Evolutionary conservation across 2,113 vertebrate species (phyloP).

Genomic region (Neolamprologus tretocephalus): DNA sequence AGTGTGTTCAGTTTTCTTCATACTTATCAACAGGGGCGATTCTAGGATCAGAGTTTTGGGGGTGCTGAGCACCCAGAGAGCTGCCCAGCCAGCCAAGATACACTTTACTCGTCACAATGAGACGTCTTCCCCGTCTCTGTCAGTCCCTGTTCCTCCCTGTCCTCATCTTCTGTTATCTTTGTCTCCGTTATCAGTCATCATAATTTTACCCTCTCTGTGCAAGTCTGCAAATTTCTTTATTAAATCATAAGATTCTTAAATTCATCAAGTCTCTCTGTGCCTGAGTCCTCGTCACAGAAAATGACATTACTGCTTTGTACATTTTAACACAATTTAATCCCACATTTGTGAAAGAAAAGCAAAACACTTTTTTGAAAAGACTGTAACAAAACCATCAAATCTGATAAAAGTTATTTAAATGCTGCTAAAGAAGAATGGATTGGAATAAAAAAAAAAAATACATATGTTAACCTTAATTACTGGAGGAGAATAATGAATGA

Average conservation of each 20-base stretch:
- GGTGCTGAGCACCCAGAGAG: background rate
- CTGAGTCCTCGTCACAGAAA: background rate
- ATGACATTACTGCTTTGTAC: rapidly evolving
- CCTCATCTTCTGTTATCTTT: rapidly evolving
- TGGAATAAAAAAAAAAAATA: background rate
- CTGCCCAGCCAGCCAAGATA: rapidly evolving
- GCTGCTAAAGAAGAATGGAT: background rate
- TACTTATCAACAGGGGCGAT: background rate
- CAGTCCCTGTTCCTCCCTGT: background rate
- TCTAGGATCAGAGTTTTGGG: background rate
- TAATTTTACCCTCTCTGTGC: background rate
- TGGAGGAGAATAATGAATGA: background rate
- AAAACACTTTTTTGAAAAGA: background rate
- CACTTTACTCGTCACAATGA: rapidly evolving
- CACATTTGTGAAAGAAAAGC: background rate
- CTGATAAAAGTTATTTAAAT: rapidly evolving
- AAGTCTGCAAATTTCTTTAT: background rate
- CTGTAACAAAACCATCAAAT: background rate
- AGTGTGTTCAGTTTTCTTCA: background rate
- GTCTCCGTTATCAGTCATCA: rapidly evolving
- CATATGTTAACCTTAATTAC: rapidly evolving
- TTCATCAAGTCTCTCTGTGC: background rate
- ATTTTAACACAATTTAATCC: background rate
- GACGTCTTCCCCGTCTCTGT: rapidly evolving
- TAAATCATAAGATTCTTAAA: background rate